Percentiles rank a stretch among this genome's conserved stretches.
Conservation (phyloP, 2,113 vertebrate species). For the Cynoglossus semilaevis region DNA sequence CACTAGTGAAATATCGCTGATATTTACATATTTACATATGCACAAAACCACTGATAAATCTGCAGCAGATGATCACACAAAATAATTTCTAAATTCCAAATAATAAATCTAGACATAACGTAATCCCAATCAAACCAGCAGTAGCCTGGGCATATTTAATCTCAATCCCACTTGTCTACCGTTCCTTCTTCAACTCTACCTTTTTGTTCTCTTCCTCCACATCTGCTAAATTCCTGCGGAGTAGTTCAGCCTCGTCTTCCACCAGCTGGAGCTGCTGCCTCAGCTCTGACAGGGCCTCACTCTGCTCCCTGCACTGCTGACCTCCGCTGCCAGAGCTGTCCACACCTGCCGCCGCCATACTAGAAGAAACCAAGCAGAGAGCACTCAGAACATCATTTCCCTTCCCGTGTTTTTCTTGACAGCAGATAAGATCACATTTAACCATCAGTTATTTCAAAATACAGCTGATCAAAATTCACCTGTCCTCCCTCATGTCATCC, state of each 20-base stretch:
- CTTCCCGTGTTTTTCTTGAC: neutral
- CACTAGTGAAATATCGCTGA: neutral
- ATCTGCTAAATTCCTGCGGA: constrained; percentile 91
- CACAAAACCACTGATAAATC: no score
- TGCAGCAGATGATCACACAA: neutral
- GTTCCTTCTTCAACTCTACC: constrained; percentile 30
- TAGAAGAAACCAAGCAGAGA: constrained; percentile 16
- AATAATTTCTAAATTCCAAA: constrained; percentile 1
- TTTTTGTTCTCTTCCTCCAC: constrained; percentile 96
- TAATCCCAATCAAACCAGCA: neutral
- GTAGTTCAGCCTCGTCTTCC: constrained; percentile 94
- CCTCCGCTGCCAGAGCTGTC: constrained; percentile 54
- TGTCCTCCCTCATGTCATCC: constrained; percentile 94
- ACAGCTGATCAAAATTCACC: constrained; percentile 60
- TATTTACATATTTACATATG: constrained; percentile 3
- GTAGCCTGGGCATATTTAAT: neutral
- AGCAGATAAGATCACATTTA: neutral
- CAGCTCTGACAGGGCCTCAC: constrained; percentile 90
- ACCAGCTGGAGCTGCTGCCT: constrained; percentile 96
- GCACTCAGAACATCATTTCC: neutral
- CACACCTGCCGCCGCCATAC: constrained; percentile 62
- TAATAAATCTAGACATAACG: neutral
- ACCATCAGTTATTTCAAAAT: neutral
- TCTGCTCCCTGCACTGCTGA: constrained; percentile 84
- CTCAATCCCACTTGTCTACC: no score